Base-by-base conservation (phyloP, 1,140 invertebrate species). In the Onthophagus taurus region DNA sequence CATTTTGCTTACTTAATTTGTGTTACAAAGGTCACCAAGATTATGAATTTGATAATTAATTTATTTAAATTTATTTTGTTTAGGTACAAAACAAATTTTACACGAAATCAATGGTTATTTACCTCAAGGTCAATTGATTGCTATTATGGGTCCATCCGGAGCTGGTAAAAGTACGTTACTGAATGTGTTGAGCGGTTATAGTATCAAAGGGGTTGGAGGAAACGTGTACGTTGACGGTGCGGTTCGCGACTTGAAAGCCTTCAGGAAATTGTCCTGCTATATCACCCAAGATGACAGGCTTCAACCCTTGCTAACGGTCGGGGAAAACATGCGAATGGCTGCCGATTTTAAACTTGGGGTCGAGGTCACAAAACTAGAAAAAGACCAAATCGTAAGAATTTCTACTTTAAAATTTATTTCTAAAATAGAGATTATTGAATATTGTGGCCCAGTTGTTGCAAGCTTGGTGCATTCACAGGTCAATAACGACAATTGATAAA, bases 201-300 rank as follows among this genome's bases (percentile, higher is more conserved):
- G 75, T 36, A 69, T 75, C 54, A 54, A 69, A 53, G 75, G 69
- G 48, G 71, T 72, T 37, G 68, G 54, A 46, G 80, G 70, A 47
- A 66, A 45, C 59, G 79, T 67, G 48, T 63, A 48, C 54, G 77
- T 76, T 1, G 91, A 92, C 57, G 85, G 81, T 1, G 68, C 68
- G 12, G 62, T 75, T 4, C 70, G 91, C 29, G 78, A 89, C 60
- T 72, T 73, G 18, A 72, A 80, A 31, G 75, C 79, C 45, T 95
- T 93, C 60, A 74, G 88, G 23, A 78, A 85, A 56, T 76, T 85
- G 51, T 88, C 88, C 0, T 89, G 86, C 43, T 96, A 94, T 59
- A 93, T 95, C 45, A 86, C 89, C 67, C 91, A 95, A 64, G 82
- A 94, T 53, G 88, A 93, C 55, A 74, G 81, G 52, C 68, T 96